A percentile compares a stretch with the other conserved stretches of the same genome.
Conservation (phyloP, 2,113 vertebrate genomes). For the Embiotoca jacksoni region DNA sequence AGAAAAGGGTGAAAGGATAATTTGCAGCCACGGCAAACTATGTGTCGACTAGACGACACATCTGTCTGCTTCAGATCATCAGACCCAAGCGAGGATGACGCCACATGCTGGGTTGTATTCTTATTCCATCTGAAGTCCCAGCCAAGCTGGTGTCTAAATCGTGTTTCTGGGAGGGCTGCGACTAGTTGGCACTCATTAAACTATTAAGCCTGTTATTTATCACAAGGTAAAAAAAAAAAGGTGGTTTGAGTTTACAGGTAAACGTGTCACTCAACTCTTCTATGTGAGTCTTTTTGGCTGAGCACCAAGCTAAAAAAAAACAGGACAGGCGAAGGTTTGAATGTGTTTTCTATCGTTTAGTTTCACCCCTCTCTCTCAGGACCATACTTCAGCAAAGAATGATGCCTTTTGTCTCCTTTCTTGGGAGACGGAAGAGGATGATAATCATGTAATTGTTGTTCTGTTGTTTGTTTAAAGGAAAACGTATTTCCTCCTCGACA, state of each 20-base stretch:
- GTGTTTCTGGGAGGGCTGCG: conserved; percentile 37
- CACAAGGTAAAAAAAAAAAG: conserved; percentile 33
- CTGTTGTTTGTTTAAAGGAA: too few relatives aligned
- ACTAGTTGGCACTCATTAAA: conserved; percentile 45
- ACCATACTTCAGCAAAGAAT: too few relatives aligned
- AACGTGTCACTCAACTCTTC: conserved; percentile 55
- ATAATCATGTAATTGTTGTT: too few relatives aligned
- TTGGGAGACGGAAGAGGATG: too few relatives aligned
- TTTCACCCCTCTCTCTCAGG: background rate
- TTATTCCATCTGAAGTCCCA: conserved; percentile 31
- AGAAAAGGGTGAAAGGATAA: conserved; percentile 53
- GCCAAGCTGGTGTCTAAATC: conserved; percentile 16
- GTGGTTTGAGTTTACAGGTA: conserved; percentile 48
- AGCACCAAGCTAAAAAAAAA: conserved; percentile 34
- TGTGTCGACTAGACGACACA: conserved; percentile 38
- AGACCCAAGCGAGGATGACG: background rate
- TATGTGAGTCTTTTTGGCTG: conserved; percentile 44
- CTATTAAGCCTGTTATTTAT: conserved; percentile 32
- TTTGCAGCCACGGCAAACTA: conserved; percentile 50
- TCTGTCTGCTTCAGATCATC: conserved; percentile 46
- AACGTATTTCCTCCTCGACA: too few relatives aligned
- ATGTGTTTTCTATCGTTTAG: background rate
- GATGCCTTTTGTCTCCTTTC: too few relatives aligned
- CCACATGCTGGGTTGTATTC: conserved; percentile 20
- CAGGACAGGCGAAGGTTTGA: background rate